Base-by-base conservation (phyloP, 1,140 invertebrate species). In the Drosophila lacertosa region DNA sequence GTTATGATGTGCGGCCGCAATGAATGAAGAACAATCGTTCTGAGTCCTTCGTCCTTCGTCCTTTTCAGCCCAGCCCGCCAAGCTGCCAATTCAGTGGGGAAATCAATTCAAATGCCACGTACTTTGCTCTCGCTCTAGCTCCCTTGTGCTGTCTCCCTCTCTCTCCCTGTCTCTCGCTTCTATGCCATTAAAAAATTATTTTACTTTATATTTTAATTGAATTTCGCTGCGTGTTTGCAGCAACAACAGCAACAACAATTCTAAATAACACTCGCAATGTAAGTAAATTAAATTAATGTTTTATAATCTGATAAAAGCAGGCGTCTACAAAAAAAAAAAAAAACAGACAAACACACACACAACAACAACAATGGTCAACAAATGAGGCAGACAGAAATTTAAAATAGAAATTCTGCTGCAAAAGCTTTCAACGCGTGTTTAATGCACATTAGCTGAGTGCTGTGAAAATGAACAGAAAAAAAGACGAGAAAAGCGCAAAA, bases 171-270 rank as follows among this genome's bases (percentile, higher is more conserved):
- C 16, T 24, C 32, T 10, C 22, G 20, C 10, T 77, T 51, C 75
- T 67, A 67, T 82, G 79, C 78, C 74, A 82, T 82, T 82, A 82
- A 82, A 82, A 83, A 82, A 82, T 82, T 78, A 83, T 83, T 83
- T 83, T 71, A 74, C 71, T 83, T 78, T 83, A 78, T 83, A 84
- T 84, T 71, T 83, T 83, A 83, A 83, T 83, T 83, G 82, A 83
- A 78, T 83, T 83, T 83, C 53, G 45, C 71, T 62, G 59, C 71
- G 74, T 70, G 64, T 72, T 54, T 75, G 67, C 51, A 16, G 16
- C 44, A 32, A 11, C 48, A 50, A 57, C 13, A 26, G 15, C 15
- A 47, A 47, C 47, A 45, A 35, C 29, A 35, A 24, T 51, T 47
- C 37, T 32, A 66, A 66, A 66, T 48, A 57, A 45, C 29, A 60